These are phyloP conservation scores for Heliconius ismenius DNA, from an alignment of 2,888 invertebrate species.

Conservation along the genomic window DNA sequence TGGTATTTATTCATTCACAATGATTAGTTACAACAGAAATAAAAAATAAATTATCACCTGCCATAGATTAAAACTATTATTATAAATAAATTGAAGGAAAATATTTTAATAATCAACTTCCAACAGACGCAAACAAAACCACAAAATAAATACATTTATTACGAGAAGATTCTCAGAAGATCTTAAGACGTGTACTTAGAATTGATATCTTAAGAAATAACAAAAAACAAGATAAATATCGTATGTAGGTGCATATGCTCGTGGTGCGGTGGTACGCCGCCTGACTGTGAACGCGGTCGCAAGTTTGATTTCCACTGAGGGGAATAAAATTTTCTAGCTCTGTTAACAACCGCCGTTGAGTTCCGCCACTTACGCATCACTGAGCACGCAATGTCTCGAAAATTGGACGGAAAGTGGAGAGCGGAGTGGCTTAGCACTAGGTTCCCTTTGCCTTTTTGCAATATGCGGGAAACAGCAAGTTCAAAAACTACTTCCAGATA, in stretches of 20 bases:
- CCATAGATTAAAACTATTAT: conserved; percentile 10
- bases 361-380: no score
- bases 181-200: background rate
- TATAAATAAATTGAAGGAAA: conserved; percentile 17
- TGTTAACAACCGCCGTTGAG: no score
- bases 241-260: background rate
- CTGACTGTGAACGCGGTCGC: no score
- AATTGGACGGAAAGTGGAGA: no score
- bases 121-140: conserved; percentile 17
- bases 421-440: no score
- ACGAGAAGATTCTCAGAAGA: conserved; percentile 11
- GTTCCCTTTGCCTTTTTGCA: no score
- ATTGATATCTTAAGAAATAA: background rate
- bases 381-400: no score
- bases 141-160: conserved; percentile 20
- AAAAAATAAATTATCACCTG: conserved; percentile 6
- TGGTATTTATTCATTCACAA: background rate
- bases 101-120: conserved; percentile 7
- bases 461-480: no score
- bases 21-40: background rate
- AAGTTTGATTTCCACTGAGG: no score
- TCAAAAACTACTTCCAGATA: no score
- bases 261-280: background rate
- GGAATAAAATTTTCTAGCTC: no score
- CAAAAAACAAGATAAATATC: background rate